These are phyloP conservation scores for Ommatoiulus sabulosus DNA, from an alignment of 2,888 invertebrate genomes.

Conservation along the genomic window DNA sequence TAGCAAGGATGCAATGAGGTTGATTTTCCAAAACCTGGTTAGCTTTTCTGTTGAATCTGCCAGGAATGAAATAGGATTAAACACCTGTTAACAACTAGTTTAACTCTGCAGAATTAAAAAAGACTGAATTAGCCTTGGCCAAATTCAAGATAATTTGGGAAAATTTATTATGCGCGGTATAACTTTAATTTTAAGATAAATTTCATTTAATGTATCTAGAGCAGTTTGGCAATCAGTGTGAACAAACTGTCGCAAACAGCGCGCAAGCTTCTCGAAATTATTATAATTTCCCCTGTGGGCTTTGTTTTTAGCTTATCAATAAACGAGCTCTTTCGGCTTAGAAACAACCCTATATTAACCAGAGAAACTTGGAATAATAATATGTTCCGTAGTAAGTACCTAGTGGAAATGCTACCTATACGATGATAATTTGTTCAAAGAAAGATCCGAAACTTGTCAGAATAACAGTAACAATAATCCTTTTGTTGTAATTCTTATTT, in stretches of 20 bases:
- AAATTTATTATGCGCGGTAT: background rate
- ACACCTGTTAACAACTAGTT: background rate
- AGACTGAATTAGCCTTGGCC: background rate
- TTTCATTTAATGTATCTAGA: constrained; percentile 25
- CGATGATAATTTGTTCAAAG: background rate
- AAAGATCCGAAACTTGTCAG: background rate
- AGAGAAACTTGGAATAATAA: background rate
- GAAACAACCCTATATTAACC: background rate
- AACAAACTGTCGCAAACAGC: background rate
- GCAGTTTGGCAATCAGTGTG: background rate
- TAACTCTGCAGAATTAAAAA: background rate
- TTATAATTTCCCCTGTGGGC: background rate
- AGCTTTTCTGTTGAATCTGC: background rate
- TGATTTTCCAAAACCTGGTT: background rate
- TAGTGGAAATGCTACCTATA: background rate
- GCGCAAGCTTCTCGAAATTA: background rate
- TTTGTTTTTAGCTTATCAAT: background rate
- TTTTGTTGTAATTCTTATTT: too few relatives aligned
- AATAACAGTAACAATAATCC: background rate
- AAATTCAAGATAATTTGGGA: background rate
- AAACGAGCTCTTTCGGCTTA: background rate
- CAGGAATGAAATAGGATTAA: background rate
- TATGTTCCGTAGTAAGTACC: too few relatives aligned
- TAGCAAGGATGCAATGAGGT: background rate
- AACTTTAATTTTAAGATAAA: background rate